Conservation (phyloP, 2,797 vertebrate genomes). For the Urosaurus nigricauda region DNA sequence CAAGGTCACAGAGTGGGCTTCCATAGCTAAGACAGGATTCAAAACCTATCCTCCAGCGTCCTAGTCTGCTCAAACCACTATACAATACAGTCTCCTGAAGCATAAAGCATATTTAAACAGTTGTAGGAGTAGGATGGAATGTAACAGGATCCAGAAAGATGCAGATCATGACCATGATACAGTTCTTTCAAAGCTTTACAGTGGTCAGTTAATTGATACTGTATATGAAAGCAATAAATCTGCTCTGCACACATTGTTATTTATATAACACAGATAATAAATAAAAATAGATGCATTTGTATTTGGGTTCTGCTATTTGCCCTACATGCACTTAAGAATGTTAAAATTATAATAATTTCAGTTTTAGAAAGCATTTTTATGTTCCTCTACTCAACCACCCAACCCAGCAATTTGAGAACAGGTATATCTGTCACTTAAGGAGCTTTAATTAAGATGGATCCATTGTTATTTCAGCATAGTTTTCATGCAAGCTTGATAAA, state of each 20-base stretch:
- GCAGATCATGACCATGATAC: no score
- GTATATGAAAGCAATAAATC: no score
- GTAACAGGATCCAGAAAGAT: no score
- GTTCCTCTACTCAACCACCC: constrained; percentile 14
- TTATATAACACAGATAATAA: background rate
- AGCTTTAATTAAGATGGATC: constrained; percentile 74
- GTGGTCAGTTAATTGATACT: no score
- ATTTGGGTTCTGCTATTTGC: constrained; percentile 15
- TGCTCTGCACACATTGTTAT: background rate
- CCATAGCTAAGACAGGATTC: no score
- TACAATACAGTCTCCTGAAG: no score
- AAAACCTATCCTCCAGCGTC: no score
- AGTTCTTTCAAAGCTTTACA: no score
- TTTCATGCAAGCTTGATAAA: constrained; percentile 76
- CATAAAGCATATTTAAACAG: no score
- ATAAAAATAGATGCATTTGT: background rate
- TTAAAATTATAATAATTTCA: background rate
- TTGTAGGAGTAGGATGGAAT: no score
- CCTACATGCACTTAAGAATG: constrained; percentile 15
- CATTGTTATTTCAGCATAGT: constrained; percentile 72
- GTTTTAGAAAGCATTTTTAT: constrained; percentile 55
- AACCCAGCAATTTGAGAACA: constrained; percentile 56
- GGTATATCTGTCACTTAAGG: constrained; percentile 68
- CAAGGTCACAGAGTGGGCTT: no score
- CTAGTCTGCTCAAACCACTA: no score